phyloP scores from a whole-genome alignment of 2,797 vertebrate species.

The Lacerta viridis region DNA sequence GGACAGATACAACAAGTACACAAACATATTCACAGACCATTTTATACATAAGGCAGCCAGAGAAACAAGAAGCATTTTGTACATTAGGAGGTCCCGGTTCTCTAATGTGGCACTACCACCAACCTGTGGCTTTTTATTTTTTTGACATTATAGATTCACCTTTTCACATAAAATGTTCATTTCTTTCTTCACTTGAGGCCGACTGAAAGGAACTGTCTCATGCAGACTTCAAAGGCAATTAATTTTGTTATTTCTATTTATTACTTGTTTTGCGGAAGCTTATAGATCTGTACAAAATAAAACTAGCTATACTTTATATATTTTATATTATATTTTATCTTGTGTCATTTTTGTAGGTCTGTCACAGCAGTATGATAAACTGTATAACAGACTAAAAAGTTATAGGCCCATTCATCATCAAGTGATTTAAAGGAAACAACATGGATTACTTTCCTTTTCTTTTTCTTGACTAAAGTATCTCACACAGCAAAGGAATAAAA shows the following conservation, averaged over 20 bases:
- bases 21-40: conserved; percentile 49
- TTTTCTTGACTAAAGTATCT: too few relatives aligned
- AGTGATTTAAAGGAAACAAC: conserved; percentile 41
- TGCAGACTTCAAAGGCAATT: conserved; percentile 28
- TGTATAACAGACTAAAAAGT: conserved; percentile 32
- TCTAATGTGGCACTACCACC: not conserved
- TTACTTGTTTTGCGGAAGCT: conserved; percentile 1
- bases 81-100: conserved; percentile 20
- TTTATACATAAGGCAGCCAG: conserved; percentile 27
- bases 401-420: conserved; percentile 5
- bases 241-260: conserved; percentile 37
- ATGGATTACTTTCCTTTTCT: not conserved
- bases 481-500: not conserved
- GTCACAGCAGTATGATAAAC: conserved; percentile 27
- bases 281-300: conserved; percentile 41
- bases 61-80: not conserved
- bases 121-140: conserved; percentile 4
- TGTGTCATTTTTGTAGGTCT: conserved; percentile 30
- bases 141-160: not conserved
- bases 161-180: conserved; percentile 14
- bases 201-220: conserved; percentile 32
- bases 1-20: conserved; percentile 35
- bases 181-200: conserved; percentile 27
- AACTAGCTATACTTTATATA: conserved; percentile 3
- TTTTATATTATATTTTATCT: conserved; percentile 30